Conservation (phyloP, 2,888 invertebrate genomes). For the Opisthograptis luteolata region DNA sequence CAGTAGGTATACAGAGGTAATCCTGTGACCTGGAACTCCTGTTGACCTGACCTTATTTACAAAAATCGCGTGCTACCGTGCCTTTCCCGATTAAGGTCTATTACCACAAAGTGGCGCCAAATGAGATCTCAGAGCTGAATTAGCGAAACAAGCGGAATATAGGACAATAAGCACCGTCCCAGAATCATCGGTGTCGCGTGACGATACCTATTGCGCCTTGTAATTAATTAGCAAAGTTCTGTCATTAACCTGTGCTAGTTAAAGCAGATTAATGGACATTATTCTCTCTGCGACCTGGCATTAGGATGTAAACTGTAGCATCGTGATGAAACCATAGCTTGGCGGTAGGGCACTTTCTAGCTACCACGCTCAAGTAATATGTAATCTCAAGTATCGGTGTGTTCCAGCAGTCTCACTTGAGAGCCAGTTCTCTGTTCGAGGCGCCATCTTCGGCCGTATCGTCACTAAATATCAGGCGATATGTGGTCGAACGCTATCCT, state of each 20-base stretch:
- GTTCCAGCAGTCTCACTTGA: too few species aligned
- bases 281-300: constrained; percentile 24
- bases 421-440: too few species aligned
- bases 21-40: not conserved
- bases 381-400: too few species aligned
- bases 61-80: constrained; percentile 17
- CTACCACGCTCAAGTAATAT: too few species aligned
- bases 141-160: constrained; percentile 40
- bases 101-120: constrained; percentile 31
- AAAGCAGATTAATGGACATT: constrained; percentile 45
- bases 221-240: constrained; percentile 76
- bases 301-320: too few species aligned
- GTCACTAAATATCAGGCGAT: too few species aligned
- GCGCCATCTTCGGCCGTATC: too few species aligned
- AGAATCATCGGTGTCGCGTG: constrained; percentile 63
- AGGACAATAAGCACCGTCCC: constrained; percentile 55
- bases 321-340: too few species aligned
- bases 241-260: constrained; percentile 70
- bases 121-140: constrained; percentile 36
- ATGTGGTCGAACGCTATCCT: too few species aligned
- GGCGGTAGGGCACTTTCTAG: too few species aligned
- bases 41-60: constrained; percentile 14
- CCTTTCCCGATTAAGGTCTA: constrained; percentile 20
- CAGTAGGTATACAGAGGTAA: not conserved
- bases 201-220: constrained; percentile 58